Evolutionary conservation across 1,140 invertebrate genomes (phyloP).

Genomic region (Bombyx mandarina): DNA sequence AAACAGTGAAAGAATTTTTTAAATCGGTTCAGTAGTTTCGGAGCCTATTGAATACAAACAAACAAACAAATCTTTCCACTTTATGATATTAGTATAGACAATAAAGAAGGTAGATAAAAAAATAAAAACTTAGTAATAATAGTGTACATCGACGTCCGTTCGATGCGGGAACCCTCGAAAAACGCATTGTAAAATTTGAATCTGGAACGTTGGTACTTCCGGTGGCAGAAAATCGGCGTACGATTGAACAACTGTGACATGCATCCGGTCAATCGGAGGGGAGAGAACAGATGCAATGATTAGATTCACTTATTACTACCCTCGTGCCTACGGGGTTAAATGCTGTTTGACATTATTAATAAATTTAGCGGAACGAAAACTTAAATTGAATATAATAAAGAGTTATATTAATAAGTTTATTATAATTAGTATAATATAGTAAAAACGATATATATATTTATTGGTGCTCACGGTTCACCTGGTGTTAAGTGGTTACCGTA

Average conservation of each 20-base stretch:
- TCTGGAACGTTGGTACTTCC: conserved; percentile 64
- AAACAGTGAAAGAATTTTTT: no score
- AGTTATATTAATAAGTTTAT: not conserved
- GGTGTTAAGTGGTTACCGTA: no score
- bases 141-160: conserved; percentile 14
- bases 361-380: not conserved
- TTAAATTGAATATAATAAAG: not conserved
- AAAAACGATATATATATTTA: not conserved
- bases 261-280: conserved; percentile 59
- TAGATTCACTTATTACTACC: conserved; percentile 49
- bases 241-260: conserved; percentile 59
- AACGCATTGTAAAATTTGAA: conserved; percentile 56
- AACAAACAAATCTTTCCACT: no score
- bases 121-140: not conserved
- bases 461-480: no score
- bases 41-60: no score
- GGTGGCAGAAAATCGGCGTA: conserved; percentile 66
- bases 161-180: conserved; percentile 11
- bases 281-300: conserved; percentile 63
- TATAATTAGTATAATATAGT: not conserved
- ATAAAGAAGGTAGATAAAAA: no score
- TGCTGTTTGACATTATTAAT: conserved; percentile 43
- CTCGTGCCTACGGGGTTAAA: conserved; percentile 40
- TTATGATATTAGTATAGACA: no score
- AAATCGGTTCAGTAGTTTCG: no score